phyloP scores from a whole-genome alignment of 2,797 vertebrate genomes.

The Coracias cyanogaster region DNA sequence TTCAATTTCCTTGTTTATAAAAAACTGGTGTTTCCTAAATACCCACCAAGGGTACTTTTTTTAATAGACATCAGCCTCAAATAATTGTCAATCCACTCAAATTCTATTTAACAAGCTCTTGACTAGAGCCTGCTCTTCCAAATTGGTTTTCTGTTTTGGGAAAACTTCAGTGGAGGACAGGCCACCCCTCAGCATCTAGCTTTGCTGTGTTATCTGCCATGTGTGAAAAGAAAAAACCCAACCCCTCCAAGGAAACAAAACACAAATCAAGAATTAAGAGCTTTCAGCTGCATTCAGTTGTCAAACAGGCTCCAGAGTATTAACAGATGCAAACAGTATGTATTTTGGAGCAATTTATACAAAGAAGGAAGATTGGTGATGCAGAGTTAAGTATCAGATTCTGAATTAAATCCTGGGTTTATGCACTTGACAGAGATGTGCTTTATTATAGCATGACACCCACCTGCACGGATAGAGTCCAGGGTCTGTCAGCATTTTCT shows the following conservation, averaged over 20 bases:
- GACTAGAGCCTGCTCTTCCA: neutral
- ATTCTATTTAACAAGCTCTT: neutral
- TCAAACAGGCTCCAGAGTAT: conserved; percentile 50
- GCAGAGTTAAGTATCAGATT: neutral
- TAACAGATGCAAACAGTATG: conserved; percentile 17
- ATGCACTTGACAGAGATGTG: neutral
- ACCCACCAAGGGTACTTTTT: neutral
- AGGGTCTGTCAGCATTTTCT: neutral
- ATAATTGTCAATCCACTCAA: neutral
- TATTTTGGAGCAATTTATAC: neutral
- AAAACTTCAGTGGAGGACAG: neutral
- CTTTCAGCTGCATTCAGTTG: conserved; percentile 58
- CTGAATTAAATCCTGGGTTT: neutral
- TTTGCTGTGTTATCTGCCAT: neutral
- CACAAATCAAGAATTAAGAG: conserved; percentile 41
- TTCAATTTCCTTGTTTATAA: neutral
- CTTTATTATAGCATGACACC: neutral
- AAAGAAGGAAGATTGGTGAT: neutral
- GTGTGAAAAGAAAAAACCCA: neutral
- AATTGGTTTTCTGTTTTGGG: neutral
- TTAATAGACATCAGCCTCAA: neutral
- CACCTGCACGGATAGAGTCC: neutral
- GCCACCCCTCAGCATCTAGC: neutral
- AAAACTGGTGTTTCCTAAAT: neutral
- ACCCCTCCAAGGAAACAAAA: neutral